Percentiles rank a stretch among this genome's conserved stretches.
Evolutionary conservation across 2,797 vertebrate species (phyloP).

Genomic region (Trachops cirrhosus): DNA sequence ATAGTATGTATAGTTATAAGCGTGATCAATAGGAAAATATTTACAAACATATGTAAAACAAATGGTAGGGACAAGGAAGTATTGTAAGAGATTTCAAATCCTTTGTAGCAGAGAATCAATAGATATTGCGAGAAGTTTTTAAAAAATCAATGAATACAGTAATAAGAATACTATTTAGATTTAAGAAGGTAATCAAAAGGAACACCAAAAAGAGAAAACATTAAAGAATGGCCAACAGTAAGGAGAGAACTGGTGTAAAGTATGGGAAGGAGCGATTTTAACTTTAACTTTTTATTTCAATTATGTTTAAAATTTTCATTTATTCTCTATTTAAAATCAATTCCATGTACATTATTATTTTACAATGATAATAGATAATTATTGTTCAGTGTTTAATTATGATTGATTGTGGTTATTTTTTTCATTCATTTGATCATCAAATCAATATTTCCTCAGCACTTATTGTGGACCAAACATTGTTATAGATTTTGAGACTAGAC

Average conservation of each 20-base stretch:
- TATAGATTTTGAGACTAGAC: not conserved
- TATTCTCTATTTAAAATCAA: not conserved
- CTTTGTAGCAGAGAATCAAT: not conserved
- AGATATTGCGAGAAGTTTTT: not conserved
- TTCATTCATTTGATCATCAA: not conserved
- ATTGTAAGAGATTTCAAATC: not conserved
- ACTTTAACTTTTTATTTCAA: not conserved
- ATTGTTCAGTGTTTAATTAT: not conserved
- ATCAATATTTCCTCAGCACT: not conserved
- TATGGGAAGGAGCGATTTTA: not conserved
- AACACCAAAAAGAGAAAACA: not conserved
- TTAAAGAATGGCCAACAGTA: not conserved
- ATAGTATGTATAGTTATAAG: not conserved
- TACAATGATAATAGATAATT: not conserved
- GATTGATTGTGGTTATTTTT: not conserved
- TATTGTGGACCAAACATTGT: not conserved
- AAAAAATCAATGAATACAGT: not conserved
- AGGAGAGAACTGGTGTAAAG: not conserved
- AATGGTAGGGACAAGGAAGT: not conserved
- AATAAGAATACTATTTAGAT: not conserved
- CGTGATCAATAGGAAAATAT: not conserved
- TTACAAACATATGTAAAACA: not conserved
- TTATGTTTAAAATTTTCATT: not conserved
- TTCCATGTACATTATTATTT: not conserved
- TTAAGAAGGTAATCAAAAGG: not conserved